phyloP scores from a whole-genome alignment of 2,113 vertebrate species.

The Gymnorhina tibicen region DNA sequence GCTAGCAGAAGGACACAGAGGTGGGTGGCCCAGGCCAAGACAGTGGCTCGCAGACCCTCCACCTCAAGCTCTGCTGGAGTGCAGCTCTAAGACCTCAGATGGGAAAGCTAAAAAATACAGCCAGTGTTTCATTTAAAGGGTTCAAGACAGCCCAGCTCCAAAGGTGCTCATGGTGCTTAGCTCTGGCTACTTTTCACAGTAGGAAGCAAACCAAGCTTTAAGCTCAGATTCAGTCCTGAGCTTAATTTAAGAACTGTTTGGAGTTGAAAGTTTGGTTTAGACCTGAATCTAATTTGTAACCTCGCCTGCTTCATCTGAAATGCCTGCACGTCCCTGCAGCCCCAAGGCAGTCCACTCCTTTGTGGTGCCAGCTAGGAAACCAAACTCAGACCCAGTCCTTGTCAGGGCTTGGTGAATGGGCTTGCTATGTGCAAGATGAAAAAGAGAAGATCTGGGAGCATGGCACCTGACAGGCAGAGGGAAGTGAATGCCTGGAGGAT shows the following conservation, averaged over 20 bases:
- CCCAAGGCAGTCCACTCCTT: not conserved
- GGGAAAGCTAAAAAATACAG: not conserved
- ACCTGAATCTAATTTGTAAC: not conserved
- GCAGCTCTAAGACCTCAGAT: not conserved
- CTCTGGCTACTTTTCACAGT: not conserved
- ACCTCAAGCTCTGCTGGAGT: not conserved
- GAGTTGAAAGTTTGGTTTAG: not conserved
- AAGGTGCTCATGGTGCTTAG: not conserved
- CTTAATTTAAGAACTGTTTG: not conserved
- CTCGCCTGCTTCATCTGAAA: not conserved
- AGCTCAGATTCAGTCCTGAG: not conserved
- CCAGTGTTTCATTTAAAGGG: not conserved
- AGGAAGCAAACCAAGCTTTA: not conserved
- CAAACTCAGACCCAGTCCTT: not conserved
- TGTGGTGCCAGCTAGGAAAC: constrained; percentile 12
- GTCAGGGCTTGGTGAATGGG: not conserved
- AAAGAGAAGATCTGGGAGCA: not conserved
- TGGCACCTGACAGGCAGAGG: not conserved
- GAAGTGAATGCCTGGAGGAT: not conserved
- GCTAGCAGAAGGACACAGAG: not conserved
- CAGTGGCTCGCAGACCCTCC: not conserved
- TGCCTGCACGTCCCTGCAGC: not conserved
- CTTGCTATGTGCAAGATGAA: not conserved
- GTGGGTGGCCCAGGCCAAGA: not conserved
- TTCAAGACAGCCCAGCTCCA: not conserved